Percentiles rank a stretch among this genome's conserved stretches.
These are phyloP conservation scores for Nemurella pictetii DNA, from an alignment of 2,888 invertebrate species.

Conservation along the genomic window DNA sequence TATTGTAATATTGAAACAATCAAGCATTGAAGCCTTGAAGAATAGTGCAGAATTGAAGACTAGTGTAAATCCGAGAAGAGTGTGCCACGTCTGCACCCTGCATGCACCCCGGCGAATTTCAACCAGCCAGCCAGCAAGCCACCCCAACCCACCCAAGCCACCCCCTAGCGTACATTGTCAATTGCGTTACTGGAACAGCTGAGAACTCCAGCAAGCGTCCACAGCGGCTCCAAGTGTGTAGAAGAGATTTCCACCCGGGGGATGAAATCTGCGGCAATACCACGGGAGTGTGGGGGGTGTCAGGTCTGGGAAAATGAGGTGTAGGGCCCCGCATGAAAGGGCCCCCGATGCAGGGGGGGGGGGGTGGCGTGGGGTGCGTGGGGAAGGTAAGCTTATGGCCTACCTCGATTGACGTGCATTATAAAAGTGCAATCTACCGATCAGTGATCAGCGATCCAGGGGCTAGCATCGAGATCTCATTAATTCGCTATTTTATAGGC, in stretches of 20 bases:
- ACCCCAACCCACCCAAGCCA: neutral
- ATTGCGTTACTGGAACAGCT: neutral
- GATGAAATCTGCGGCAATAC: too few relatives aligned
- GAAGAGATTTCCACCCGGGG: constrained; percentile 7
- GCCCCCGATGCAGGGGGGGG: neutral
- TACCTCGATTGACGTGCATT: constrained; percentile 28
- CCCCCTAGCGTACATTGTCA: neutral
- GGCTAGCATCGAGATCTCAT: neutral
- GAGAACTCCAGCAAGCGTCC: neutral
- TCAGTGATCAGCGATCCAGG: neutral
- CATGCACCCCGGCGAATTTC: too few relatives aligned
- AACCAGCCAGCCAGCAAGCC: neutral
- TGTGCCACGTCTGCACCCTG: too few relatives aligned
- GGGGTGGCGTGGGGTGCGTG: neutral
- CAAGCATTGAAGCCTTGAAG: too few relatives aligned
- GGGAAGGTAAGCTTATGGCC: constrained; percentile 20
- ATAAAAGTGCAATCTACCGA: constrained; percentile 1
- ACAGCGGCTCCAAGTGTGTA: neutral
- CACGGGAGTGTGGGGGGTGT: too few relatives aligned
- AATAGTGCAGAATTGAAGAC: too few relatives aligned
- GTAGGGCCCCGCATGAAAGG: too few relatives aligned
- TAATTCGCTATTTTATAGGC: constrained; percentile 8
- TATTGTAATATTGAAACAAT: too few relatives aligned
- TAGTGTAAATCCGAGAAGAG: too few relatives aligned
- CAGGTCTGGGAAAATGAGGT: too few relatives aligned